Base-by-base conservation (phyloP, 2,797 vertebrate species). In the Scleropages formosus region DNA sequence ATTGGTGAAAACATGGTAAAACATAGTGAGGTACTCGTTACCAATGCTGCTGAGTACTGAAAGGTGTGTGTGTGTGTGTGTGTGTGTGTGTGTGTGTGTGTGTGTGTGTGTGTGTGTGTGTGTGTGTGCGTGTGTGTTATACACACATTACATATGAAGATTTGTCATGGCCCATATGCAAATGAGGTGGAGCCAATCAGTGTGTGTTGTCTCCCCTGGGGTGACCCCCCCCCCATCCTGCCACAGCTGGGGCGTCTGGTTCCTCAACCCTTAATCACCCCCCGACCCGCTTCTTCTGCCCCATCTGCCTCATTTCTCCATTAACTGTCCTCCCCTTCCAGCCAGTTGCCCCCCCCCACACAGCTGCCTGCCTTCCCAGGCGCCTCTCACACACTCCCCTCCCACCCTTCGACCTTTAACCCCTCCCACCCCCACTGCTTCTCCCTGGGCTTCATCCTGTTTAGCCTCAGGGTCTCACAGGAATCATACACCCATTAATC, bases 201-300 rank as follows among this genome's bases (percentile, higher is more conserved):
- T 56, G 53, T 15, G 16, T 61, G 16, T 61, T 61, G 20, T 61
- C 16, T 61, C 59, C 1, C 60, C 49, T 53, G 7, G n/a, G n/a
- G n/a, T n/a, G n/a, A n/a, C 53, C 67, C 20, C 1, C 18, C 18
- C 11, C 70, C 31, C 22, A 2, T 60, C 15, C 46, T 49, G 46
- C 49, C 47, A 20, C 47, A 46, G 67, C 15, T 67, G 46, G 67
- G 46, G 27, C 70, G 70, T 59, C 27, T 59, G 70, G 51, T 58
- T 58, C 60, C 70, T 39, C 70, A 56, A 53, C 56, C 27, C 72
- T 53, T 70, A 74, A 51, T 60, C 64, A 22, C 44, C 20, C 8
- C 46, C 60, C 9, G 64, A 46, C 60, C 60, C 72, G 46, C 47
- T 46, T 46, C 16, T 16, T 61, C 26, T 61, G 20, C 60, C 53